These are phyloP conservation scores for Asobara japonica DNA, from an alignment of 1,140 invertebrate genomes.

Conservation along the genomic window DNA sequence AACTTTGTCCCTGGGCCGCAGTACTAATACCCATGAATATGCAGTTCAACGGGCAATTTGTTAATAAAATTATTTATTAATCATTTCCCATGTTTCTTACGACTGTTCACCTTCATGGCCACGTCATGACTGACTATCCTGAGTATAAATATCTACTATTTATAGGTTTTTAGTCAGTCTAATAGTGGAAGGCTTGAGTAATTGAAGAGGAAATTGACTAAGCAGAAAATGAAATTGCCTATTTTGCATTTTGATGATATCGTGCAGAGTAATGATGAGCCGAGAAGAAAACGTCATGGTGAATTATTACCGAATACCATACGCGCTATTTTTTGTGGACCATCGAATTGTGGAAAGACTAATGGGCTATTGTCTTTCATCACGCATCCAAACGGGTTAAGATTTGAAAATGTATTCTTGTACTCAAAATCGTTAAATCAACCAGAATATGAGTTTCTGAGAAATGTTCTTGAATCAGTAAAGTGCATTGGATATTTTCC, in stretches of 20 bases:
- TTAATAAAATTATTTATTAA: no score
- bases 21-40: no score
- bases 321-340: constrained; percentile 33
- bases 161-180: not conserved
- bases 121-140: no score
- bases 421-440: constrained; percentile 40
- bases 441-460: constrained; percentile 39
- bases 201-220: not conserved
- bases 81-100: no score
- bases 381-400: constrained; percentile 32
- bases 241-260: not conserved
- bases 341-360: constrained; percentile 41
- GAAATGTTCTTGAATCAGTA: constrained; percentile 28
- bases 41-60: no score
- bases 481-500: constrained; percentile 21
- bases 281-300: not conserved
- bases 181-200: not conserved
- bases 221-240: not conserved
- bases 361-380: constrained; percentile 37
- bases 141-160: no score
- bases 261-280: not conserved
- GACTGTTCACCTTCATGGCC: no score
- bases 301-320: not conserved
- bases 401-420: constrained; percentile 41
- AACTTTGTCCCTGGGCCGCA: no score